A percentile compares a stretch with the other conserved stretches of the same genome.
Conservation (phyloP, 2,113 vertebrate genomes). For the Microcebus griseorufus region DNA sequence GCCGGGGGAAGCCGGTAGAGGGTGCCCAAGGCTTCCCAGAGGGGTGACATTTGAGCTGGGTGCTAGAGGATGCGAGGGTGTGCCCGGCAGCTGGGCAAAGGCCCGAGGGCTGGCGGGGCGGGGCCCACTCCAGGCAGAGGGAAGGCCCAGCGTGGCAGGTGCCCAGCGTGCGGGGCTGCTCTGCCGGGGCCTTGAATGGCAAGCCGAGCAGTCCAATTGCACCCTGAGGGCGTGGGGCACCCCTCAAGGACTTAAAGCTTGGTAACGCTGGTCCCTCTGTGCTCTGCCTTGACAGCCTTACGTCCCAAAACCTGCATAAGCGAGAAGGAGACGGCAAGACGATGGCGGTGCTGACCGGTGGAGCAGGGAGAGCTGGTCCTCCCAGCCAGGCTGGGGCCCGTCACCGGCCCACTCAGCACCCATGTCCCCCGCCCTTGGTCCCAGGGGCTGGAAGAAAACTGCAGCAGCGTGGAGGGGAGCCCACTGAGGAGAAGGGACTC, state of each 20-base stretch:
- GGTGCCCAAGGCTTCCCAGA: neutral
- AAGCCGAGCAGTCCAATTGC: fast-evolving
- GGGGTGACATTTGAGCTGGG: neutral
- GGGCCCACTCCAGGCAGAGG: neutral
- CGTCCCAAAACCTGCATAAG: constrained; percentile 97
- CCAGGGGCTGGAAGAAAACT: neutral
- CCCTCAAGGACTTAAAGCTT: fast-evolving
- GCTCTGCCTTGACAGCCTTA: constrained; percentile 86
- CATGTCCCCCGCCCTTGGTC: fast-evolving
- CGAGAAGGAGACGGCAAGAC: constrained; percentile 85
- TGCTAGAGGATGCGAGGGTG: neutral
- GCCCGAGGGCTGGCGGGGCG: neutral
- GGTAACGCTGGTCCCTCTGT: neutral
- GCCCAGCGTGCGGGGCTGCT: fast-evolving
- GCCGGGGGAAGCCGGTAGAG: neutral
- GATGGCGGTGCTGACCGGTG: constrained; percentile 84
- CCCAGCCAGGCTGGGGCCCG: neutral
- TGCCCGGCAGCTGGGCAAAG: neutral
- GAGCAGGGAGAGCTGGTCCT: neutral
- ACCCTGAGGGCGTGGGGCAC: too few relatives aligned
- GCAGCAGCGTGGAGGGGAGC: neutral
- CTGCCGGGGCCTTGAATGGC: neutral
- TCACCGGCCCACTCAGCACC: neutral
- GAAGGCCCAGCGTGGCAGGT: neutral
- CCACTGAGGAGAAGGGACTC: neutral